phyloP scores from a whole-genome alignment of 1,140 invertebrate species.

The Temnothorax curvispinosus region DNA sequence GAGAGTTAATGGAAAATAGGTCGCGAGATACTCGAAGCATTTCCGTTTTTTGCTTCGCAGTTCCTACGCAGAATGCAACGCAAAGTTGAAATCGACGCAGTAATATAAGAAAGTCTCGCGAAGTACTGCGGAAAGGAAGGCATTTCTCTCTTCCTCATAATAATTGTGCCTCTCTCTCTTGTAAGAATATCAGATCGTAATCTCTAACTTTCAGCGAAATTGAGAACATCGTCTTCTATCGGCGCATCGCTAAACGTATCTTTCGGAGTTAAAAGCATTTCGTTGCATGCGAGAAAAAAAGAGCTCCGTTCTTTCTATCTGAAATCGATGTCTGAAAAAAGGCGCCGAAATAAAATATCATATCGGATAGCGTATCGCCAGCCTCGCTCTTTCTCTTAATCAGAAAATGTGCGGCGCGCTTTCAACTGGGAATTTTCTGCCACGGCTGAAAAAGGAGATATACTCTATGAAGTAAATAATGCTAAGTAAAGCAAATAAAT shows the following conservation, averaged over 20 bases:
- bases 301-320: background rate
- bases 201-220: conserved; percentile 56
- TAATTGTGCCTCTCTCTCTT: conserved; percentile 39
- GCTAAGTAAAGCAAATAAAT: conserved; percentile 39
- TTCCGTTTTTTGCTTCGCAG: conserved; percentile 10
- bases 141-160: conserved; percentile 33
- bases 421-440: conserved; percentile 28
- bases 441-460: background rate
- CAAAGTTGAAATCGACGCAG: conserved; percentile 28
- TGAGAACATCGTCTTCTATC: conserved; percentile 53
- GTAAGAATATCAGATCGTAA: conserved; percentile 47
- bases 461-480: conserved; percentile 32
- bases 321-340: conserved; percentile 55
- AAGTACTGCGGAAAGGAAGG: background rate
- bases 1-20: conserved; percentile 50
- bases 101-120: conserved; percentile 25
- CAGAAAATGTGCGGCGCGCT: conserved; percentile 41
- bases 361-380: conserved; percentile 16
- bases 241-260: conserved; percentile 47
- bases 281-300: conserved; percentile 49
- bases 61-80: background rate
- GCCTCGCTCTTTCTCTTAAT: conserved; percentile 27
- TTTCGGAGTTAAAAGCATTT: conserved; percentile 54
- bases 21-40: conserved; percentile 6
- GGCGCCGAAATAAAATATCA: conserved; percentile 52